Base-by-base conservation (phyloP, 2,888 invertebrate species). In the Mythimna loreyi region DNA sequence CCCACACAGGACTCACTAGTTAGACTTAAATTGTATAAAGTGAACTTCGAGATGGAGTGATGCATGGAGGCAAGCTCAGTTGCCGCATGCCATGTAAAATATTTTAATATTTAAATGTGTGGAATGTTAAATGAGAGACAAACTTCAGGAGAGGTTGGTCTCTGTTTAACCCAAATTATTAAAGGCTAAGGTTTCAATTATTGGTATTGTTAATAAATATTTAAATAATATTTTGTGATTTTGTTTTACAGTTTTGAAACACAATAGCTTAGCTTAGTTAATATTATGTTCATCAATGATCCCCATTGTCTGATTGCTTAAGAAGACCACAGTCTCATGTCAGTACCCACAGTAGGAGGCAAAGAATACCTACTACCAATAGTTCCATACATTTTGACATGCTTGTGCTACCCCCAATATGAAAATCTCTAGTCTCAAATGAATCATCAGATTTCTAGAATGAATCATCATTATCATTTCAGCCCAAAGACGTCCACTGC, bases 161-260 rank as follows among this genome's bases (percentile, higher is more conserved):
- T 87, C 83, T 80, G 77, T 67, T 85, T 85, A 84, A 85, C 84
- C 79, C 69, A 82, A 83, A 87, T 84, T 84, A 80, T 82, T 77
- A 70, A 83, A 87, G 86, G 85, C 80, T 90, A 91, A 90, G 89
- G 78, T 88, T 88, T 87, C 86, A 90, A 89, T 84, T 85, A 90
- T 89, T 92, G 89, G 89, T 89, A 89, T 87, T 91, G 90, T 89
- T 92, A 92, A 89, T 92, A 92, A 91, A 91, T 88, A 87, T 85
- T 86, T 84, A 85, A 84, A 84, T 76, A 80, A 75, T 66, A 36
- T 50, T 55, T 25, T 45, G 25, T 52, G n/a, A 49, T 43, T 61
- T 67, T 65, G 43, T 57, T 53, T 21, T 23, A 33, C 30, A 33
- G 21, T 30, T 30, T 49, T 40, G 1, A 58, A 25, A 21, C 11